A percentile compares a stretch with the other conserved stretches of the same genome.
Conservation (phyloP, 2,888 invertebrate genomes). For the Parelbella ahira region DNA sequence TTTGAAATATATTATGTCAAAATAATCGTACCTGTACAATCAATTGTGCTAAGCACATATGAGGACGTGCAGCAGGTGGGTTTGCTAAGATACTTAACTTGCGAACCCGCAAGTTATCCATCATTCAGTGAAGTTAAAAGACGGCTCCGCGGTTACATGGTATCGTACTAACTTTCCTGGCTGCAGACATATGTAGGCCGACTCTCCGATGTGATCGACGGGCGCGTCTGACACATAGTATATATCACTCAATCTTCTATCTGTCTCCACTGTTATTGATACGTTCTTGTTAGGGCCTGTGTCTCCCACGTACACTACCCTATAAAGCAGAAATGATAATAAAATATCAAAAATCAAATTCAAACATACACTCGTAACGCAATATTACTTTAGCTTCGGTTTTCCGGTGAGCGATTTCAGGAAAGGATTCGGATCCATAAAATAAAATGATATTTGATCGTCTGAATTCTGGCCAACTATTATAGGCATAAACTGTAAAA, state of each 20-base stretch:
- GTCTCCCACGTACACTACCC: conserved; percentile 67
- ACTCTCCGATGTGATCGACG: conserved; percentile 73
- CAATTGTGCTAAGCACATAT: too few species aligned
- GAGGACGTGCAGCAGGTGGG: too few species aligned
- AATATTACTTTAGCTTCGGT: conserved; percentile 82
- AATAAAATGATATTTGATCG: conserved; percentile 70
- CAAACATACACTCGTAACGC: too few species aligned
- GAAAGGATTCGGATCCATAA: conserved; percentile 80
- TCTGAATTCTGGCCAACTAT: conserved; percentile 68
- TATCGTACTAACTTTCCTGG: conserved; percentile 80
- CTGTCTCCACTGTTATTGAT: conserved; percentile 62
- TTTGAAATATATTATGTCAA: too few species aligned
- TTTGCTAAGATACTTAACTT: too few species aligned
- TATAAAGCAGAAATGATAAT: too few species aligned
- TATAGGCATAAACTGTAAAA: conserved; percentile 66
- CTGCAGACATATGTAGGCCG: conserved; percentile 81
- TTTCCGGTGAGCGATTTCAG: conserved; percentile 82
- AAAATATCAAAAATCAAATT: too few species aligned
- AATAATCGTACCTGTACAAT: too few species aligned
- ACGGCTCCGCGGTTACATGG: too few species aligned
- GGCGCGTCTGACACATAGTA: conserved; percentile 76
- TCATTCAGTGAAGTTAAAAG: too few species aligned
- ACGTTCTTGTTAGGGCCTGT: conserved; percentile 68
- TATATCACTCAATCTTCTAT: conserved; percentile 69
- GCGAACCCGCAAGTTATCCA: too few species aligned